Evolutionary conservation across 2,113 vertebrate genomes (phyloP), one percentile per base, ranked within the genome.

Genomic region (Micronycteris hirsuta): DNA sequence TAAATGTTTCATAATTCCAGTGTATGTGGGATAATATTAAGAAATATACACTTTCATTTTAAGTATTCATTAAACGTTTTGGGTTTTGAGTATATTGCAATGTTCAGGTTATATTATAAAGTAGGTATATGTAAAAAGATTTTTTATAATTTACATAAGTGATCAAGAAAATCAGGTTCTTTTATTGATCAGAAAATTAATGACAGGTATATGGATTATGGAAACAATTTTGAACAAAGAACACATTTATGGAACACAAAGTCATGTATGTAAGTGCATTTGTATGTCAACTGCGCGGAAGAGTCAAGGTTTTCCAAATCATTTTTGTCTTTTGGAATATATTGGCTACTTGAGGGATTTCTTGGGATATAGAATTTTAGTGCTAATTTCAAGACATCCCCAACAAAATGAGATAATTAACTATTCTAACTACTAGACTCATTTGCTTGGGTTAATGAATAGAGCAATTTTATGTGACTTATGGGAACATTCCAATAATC

Each of bases 1-100:
- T 87, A 77, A 81, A 88, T 81, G 78, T 58, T 63, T 94, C 86
- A 89, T 28, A 6, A 71, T 68, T 94, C 76, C 95, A 94, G 10
- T 70, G 16, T 83, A 45, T 45, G 19, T 73, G 47, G 77, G n/a
- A 71, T 28, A 70, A n/a, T 67, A 86, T 78, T 31, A 68, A 45
- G 38, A 92, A 4, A 76, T 76, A 84, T 28, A 82, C 54, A 71
- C 11, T 81, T 43, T 38, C 28, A 33, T 74, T 84, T 90, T 84
- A 85, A 77, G 95, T 94, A 31, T 70, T 81, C 22, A 89, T 63
- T 56, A 87, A 95, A 80, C 1, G 52, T 86, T 91, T 80, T 58
- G 11, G 4, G 8, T 10, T 80, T 52, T 20, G 28, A 20, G 2
- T 36, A 4, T 54, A 33, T 36, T 84, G 3, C 10, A 89, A 31